Percentiles rank a stretch among this genome's conserved stretches.
These are phyloP conservation scores for Caenorhabditis japonica DNA, from an alignment of 2,888 invertebrate species.

Conservation along the genomic window DNA sequence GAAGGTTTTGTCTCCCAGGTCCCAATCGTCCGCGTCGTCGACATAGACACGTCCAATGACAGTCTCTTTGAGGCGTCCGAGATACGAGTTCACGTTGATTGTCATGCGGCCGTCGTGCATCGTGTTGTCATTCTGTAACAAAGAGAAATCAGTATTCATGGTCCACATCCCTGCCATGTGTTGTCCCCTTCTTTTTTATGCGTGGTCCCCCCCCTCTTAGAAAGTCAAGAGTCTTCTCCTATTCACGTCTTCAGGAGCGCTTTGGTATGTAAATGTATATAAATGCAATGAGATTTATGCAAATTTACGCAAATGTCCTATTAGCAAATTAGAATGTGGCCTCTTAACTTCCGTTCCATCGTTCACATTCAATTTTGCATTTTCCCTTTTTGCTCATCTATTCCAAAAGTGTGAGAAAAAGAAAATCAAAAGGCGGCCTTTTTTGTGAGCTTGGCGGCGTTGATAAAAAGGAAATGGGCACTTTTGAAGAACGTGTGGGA, in stretches of 20 bases:
- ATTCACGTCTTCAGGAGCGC: no score
- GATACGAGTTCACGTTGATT: conserved; percentile 96
- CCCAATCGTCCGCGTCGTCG: conserved; percentile 98
- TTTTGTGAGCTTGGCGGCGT: no score
- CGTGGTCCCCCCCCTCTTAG: conserved; percentile 9
- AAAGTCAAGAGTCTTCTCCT: conserved; percentile 25
- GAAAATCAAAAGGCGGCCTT: no score
- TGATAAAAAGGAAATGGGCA: background rate
- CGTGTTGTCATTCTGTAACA: conserved; percentile 91
- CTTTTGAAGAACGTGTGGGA: background rate
- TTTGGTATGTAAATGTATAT: no score
- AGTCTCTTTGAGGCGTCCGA: conserved; percentile 89
- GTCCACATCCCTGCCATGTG: background rate
- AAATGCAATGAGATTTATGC: conserved; percentile 49
- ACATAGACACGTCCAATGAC: conserved; percentile 96
- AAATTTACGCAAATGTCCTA: conserved; percentile 30
- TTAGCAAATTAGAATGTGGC: conserved; percentile 33
- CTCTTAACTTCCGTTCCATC: conserved; percentile 31
- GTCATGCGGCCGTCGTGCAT: conserved; percentile 97
- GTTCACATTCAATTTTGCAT: no score
- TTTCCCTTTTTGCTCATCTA: no score
- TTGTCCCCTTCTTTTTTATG: background rate
- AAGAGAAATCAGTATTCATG: conserved; percentile 11
- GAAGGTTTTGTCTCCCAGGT: conserved; percentile 93
- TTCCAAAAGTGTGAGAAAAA: no score